A percentile compares a stretch with the other conserved stretches of the same genome.
These are phyloP conservation scores for Ascaphus truei DNA, from an alignment of 2,113 vertebrate genomes.

Conservation along the genomic window DNA sequence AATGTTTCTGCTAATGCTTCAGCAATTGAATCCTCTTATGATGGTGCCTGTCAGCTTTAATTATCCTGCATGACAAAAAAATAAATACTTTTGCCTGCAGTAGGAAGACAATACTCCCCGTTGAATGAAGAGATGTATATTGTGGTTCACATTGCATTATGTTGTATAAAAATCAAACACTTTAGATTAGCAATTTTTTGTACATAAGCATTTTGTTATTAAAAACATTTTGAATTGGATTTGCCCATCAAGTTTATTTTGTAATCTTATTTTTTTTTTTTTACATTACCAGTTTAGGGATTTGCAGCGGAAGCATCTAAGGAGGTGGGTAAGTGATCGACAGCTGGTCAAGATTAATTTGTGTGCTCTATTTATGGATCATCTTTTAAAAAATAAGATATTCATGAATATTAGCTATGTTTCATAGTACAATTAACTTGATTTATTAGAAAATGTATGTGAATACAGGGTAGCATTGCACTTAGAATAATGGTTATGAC, in stretches of 20 bases:
- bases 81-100: not conserved
- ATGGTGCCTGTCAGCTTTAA: slow-evolving; percentile 17
- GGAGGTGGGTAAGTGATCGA: not conserved
- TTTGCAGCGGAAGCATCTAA: not conserved
- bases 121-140: not conserved
- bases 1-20: not conserved
- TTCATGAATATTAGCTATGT: no score
- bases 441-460: no score
- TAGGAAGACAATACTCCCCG: not conserved
- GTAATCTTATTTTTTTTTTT: not conserved
- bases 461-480: no score
- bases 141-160: not conserved
- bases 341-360: not conserved
- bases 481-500: no score
- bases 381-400: no score
- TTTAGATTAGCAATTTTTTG: not conserved
- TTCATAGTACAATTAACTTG: no score
- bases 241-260: not conserved
- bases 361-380: no score
- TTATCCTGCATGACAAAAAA: slow-evolving; percentile 17
- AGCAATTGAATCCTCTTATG: slow-evolving; percentile 1
- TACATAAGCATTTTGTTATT: not conserved
- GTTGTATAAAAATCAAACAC: not conserved
- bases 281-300: not conserved
- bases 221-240: not conserved